Conservation (phyloP, 2,113 vertebrate species). For the Hepsetus odoe region DNA sequence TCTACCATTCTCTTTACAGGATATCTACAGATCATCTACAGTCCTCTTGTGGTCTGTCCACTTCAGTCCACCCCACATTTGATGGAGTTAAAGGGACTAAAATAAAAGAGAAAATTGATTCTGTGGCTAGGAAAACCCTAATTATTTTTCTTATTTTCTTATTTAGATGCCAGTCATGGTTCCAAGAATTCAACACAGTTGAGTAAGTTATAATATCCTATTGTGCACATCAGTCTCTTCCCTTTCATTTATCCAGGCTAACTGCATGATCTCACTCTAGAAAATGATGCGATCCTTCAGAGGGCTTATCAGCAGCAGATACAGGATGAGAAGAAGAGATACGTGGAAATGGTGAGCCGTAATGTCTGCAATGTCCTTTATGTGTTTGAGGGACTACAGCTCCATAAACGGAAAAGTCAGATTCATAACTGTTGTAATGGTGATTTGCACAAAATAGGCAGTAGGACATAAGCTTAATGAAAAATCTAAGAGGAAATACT, state of each 20-base stretch:
- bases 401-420: not conserved
- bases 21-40: too few species aligned
- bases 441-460: not conserved
- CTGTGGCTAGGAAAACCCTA: not conserved
- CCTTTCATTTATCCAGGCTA: not conserved
- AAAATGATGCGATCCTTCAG: slow-evolving; percentile 34
- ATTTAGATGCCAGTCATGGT: slow-evolving; percentile 18
- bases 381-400: not conserved
- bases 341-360: slow-evolving; percentile 71
- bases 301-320: slow-evolving; percentile 58
- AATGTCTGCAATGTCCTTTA: not conserved
- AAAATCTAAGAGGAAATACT: slow-evolving; percentile 2
- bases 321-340: slow-evolving; percentile 62
- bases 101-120: too few species aligned
- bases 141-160: not conserved
- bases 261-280: slow-evolving; percentile 58
- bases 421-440: not conserved
- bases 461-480: not conserved
- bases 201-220: slow-evolving; percentile 27
- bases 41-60: too few species aligned
- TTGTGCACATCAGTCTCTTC: not conserved
- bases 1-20: too few species aligned
- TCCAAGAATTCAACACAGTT: not conserved
- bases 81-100: too few species aligned
- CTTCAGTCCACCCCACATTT: too few species aligned